Evolutionary conservation across 2,797 vertebrate genomes (phyloP).

Genomic region (Lutra lutra): DNA sequence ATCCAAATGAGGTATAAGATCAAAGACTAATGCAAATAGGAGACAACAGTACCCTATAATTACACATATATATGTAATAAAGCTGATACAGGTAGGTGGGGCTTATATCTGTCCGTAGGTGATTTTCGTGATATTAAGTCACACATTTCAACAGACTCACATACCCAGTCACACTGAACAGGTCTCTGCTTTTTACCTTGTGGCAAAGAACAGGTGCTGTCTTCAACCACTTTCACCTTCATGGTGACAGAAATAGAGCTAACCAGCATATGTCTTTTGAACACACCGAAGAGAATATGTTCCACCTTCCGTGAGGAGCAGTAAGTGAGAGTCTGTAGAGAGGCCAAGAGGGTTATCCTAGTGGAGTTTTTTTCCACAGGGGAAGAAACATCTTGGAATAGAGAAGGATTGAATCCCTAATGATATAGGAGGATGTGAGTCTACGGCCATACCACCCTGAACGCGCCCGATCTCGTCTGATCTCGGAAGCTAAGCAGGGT

Average conservation of each 20-base stretch:
- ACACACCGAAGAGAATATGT: background rate
- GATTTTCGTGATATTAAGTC: background rate
- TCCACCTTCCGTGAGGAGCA: background rate
- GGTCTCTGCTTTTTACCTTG: background rate
- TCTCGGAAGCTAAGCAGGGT: too few species aligned
- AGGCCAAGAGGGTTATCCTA: background rate
- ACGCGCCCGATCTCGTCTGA: too few species aligned
- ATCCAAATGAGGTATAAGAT: background rate
- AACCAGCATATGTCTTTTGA: background rate
- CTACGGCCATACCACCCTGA: too few species aligned
- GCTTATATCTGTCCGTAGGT: background rate
- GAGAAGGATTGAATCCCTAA: background rate
- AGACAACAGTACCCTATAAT: background rate
- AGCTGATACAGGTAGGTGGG: background rate
- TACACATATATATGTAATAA: background rate
- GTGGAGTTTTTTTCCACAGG: background rate
- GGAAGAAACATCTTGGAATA: background rate
- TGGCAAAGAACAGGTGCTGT: background rate
- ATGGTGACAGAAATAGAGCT: background rate
- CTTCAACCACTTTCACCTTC: background rate
- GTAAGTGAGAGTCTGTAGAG: background rate
- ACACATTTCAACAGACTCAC: background rate
- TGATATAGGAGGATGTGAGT: background rate
- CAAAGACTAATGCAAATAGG: background rate
- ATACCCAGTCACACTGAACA: background rate